Percentiles rank a stretch among this genome's conserved stretches.
These are phyloP conservation scores for Diglossa cyanea DNA, from an alignment of 2,797 vertebrate genomes.

Conservation along the genomic window DNA sequence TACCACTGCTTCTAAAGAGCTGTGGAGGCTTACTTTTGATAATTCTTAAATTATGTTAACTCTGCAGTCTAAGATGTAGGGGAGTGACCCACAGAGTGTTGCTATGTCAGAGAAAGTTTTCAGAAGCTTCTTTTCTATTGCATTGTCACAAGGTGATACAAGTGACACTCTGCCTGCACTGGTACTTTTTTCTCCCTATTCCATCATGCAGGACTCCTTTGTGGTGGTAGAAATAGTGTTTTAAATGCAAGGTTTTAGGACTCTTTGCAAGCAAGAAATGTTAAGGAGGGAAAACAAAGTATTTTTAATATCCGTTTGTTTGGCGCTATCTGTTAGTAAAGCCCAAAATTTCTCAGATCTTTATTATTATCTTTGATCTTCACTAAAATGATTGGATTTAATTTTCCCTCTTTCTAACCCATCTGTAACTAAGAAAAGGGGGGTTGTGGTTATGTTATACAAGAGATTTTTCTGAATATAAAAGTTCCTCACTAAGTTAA, in stretches of 20 bases:
- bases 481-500: not conserved
- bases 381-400: not conserved
- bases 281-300: not conserved
- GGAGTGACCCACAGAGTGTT: not conserved
- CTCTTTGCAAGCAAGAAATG: not conserved
- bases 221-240: not conserved
- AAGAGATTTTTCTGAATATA: not conserved
- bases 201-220: not conserved
- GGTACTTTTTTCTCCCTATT: not conserved
- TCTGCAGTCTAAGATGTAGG: not conserved
- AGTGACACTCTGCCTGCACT: not conserved
- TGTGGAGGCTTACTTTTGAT: not conserved
- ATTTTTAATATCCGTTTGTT: not conserved
- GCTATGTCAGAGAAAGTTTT: not conserved
- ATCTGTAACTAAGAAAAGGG: not conserved
- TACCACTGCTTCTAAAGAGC: not conserved
- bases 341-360: not conserved
- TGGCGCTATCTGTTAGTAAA: not conserved
- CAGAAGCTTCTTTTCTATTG: not conserved
- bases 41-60: not conserved
- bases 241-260: not conserved
- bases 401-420: not conserved
- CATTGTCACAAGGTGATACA: fast-evolving
- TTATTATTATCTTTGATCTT: not conserved
- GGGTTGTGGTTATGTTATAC: not conserved